phyloP scores from a whole-genome alignment of 2,113 vertebrate species.

The Megaceryle torquata region DNA sequence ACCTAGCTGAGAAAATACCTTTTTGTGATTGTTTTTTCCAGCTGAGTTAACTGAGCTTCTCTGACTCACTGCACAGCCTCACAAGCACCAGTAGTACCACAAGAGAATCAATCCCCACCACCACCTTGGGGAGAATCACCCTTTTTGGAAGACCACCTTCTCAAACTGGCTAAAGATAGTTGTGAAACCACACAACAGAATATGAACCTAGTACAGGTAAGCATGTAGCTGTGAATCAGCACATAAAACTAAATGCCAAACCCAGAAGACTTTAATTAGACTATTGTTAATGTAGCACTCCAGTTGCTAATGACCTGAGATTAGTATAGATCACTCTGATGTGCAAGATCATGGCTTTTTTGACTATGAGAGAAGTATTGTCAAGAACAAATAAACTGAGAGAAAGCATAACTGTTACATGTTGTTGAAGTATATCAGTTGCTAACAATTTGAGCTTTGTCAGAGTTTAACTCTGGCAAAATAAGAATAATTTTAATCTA shows the following conservation, averaged over 20 bases:
- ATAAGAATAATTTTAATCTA: neutral
- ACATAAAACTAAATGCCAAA: neutral
- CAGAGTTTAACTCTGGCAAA: neutral
- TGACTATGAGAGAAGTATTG: neutral
- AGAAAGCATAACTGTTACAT: neutral
- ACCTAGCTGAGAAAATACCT: neutral
- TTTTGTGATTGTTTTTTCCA: neutral
- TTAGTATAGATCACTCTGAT: neutral
- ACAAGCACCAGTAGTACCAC: accelerated
- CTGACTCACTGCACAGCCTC: neutral
- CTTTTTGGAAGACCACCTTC: neutral
- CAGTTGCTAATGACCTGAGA: neutral
- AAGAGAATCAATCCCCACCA: neutral
- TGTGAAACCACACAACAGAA: neutral
- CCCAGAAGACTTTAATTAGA: neutral
- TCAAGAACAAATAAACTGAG: neutral
- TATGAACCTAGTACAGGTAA: accelerated
- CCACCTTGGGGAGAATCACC: neutral
- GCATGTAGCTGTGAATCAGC: neutral
- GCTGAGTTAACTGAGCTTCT: neutral
- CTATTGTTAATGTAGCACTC: neutral
- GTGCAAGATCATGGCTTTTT: neutral
- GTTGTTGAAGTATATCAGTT: neutral
- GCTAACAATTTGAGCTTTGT: neutral
- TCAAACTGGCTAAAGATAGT: neutral